A percentile compares a stretch with the other conserved stretches of the same genome.
Conservation (phyloP, 2,888 invertebrate genomes). For the Sinodicranocentrus sp. region DNA sequence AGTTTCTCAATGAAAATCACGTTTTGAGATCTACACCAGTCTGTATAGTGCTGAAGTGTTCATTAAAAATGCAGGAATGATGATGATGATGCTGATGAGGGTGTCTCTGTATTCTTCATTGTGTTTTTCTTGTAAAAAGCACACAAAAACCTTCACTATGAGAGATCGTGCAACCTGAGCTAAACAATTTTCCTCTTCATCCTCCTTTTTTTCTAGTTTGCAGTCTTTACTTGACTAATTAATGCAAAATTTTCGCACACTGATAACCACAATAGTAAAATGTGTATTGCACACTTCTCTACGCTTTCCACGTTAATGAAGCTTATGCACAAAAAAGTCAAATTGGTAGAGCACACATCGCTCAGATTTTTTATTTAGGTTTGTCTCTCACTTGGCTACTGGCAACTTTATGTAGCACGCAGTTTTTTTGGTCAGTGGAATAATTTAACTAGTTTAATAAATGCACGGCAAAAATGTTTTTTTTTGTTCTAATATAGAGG, state of each 20-base stretch:
- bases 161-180: not conserved
- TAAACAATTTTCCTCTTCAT: constrained; percentile 17
- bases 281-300: constrained; percentile 35
- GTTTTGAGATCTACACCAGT: constrained; percentile 52
- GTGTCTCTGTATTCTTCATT: not conserved
- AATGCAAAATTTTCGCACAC: constrained; percentile 60
- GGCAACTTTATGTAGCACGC: constrained; percentile 18
- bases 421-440: no score
- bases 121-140: not conserved
- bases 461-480: no score
- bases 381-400: constrained; percentile 21
- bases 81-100: no score
- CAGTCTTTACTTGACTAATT: constrained; percentile 47
- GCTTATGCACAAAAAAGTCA: constrained; percentile 58
- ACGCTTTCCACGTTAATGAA: constrained; percentile 57
- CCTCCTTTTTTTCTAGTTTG: constrained; percentile 9
- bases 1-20: no score
- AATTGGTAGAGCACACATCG: constrained; percentile 17
- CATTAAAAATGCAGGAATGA: no score
- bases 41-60: no score
- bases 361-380: constrained; percentile 23
- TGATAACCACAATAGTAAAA: constrained; percentile 58
- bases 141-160: no score
- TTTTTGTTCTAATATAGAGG: no score
- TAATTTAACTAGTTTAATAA: no score